Evolutionary conservation across 2,797 vertebrate genomes (phyloP).

Genomic region (Alosa sapidissima): DNA sequence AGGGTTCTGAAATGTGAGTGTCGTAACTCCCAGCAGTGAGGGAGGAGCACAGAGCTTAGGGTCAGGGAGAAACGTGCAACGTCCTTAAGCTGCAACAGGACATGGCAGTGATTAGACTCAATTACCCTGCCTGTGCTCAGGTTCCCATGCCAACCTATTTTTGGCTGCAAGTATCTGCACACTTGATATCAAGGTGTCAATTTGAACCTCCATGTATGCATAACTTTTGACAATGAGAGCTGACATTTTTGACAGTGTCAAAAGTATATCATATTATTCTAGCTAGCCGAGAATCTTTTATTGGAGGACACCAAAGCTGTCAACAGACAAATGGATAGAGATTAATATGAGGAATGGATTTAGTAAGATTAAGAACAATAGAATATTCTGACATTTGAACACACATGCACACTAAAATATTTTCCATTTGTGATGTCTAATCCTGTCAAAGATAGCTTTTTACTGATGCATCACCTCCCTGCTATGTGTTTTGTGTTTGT

Average conservation of each 20-base stretch:
- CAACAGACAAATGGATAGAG: neutral
- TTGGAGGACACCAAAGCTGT: neutral
- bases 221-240: neutral
- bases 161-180: neutral
- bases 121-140: neutral
- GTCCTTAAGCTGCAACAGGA: slow-evolving; percentile 21
- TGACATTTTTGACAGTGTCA: neutral
- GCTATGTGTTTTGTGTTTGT: neutral
- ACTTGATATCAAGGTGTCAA: neutral
- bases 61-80: neutral
- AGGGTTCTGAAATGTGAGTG: neutral
- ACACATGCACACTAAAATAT: neutral
- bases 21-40: neutral
- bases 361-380: no score
- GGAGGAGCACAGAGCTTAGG: neutral
- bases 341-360: neutral
- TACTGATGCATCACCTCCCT: neutral
- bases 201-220: neutral
- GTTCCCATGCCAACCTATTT: slow-evolving; percentile 1
- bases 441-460: neutral
- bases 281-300: neutral
- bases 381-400: neutral
- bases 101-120: slow-evolving; percentile 8
- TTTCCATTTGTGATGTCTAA: neutral
- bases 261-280: neutral